Evolutionary conservation across 2,113 vertebrate genomes (phyloP).

Genomic region (Sylvietta virens): DNA sequence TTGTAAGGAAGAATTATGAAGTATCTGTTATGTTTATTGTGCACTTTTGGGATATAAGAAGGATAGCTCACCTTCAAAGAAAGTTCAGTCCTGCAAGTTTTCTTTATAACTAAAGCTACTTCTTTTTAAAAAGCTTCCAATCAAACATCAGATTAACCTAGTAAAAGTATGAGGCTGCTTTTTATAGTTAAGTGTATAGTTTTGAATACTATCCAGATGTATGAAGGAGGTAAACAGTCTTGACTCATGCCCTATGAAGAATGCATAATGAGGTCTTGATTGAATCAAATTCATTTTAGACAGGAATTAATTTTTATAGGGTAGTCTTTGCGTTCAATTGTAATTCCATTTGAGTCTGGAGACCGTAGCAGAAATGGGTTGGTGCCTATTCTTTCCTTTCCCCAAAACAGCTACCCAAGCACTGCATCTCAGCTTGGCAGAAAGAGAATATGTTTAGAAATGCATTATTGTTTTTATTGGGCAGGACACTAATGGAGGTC

Average conservation of each 20-base stretch:
- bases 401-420: conserved; percentile 46
- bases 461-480: conserved; percentile 81
- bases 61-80: background rate
- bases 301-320: conserved; percentile 76
- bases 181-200: conserved; percentile 58
- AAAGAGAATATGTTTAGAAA: conserved; percentile 70
- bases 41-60: background rate
- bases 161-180: conserved; percentile 57
- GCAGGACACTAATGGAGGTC: conserved; percentile 78
- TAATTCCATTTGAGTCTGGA: conserved; percentile 79
- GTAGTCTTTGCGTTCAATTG: conserved; percentile 70
- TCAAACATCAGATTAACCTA: conserved; percentile 2
- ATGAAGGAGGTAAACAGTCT: conserved; percentile 69
- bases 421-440: conserved; percentile 45
- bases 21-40: background rate
- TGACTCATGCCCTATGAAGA: conserved; percentile 65
- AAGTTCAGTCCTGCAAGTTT: background rate
- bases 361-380: conserved; percentile 64
- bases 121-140: background rate
- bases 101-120: background rate
- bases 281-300: conserved; percentile 77
- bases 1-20: background rate
- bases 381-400: conserved; percentile 54
- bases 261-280: conserved; percentile 71
- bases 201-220: conserved; percentile 64